Evolutionary conservation across 1,140 invertebrate species (phyloP).

Genomic region (Zaprionus camerounensis): DNA sequence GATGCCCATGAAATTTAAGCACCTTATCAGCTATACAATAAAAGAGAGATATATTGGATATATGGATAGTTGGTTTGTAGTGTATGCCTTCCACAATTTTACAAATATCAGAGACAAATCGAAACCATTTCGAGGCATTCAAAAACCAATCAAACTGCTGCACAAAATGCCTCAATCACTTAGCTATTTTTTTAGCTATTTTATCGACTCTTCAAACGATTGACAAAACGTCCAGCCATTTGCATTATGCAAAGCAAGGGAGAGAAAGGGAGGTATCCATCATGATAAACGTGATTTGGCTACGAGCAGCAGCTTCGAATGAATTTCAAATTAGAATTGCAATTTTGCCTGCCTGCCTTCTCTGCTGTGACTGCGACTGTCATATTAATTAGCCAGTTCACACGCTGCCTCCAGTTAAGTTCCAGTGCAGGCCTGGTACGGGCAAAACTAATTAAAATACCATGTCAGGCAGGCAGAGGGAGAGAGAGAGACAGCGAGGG

Average conservation of each 20-base stretch:
- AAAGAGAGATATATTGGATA: not conserved
- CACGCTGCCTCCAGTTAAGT: conserved; percentile 1
- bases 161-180: not conserved
- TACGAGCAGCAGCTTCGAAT: conserved; percentile 27
- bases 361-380: conserved; percentile 55
- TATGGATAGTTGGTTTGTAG: not conserved
- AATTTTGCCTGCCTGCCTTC: conserved; percentile 40
- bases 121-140: not conserved
- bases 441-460: conserved; percentile 76
- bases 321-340: conserved; percentile 68
- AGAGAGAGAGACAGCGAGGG: not conserved
- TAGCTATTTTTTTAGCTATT: not conserved
- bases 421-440: conserved; percentile 27
- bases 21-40: not conserved
- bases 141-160: not conserved
- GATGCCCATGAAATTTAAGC: not conserved
- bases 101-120: not conserved
- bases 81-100: not conserved
- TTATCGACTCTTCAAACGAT: not conserved
- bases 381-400: conserved; percentile 75
- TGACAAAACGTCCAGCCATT: not conserved
- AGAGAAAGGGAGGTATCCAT: not conserved
- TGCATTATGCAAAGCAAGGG: not conserved
- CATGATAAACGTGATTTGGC: conserved; percentile 17
- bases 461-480: conserved; percentile 49